phyloP scores from a whole-genome alignment of 2,797 vertebrate genomes.

The Enteromius fasciolatus region DNA sequence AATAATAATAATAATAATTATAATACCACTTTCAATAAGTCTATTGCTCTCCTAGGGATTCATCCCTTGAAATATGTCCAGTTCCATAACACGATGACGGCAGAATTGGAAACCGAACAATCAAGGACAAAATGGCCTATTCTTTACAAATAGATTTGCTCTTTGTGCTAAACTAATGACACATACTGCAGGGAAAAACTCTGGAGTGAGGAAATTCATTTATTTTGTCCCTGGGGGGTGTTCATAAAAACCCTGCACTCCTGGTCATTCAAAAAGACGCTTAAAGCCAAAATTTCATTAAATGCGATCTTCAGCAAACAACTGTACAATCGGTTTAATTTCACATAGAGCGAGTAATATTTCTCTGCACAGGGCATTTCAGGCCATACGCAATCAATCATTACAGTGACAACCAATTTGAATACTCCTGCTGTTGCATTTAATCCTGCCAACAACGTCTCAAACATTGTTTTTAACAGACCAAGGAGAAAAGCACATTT shows the following conservation, averaged over 20 bases:
- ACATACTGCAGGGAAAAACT: slow-evolving; percentile 5
- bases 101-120: slow-evolving; percentile 9
- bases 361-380: slow-evolving; percentile 16
- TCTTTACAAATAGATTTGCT: slow-evolving; percentile 22
- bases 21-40: slow-evolving; percentile 19
- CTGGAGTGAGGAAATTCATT: not conserved
- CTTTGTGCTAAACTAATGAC: not conserved
- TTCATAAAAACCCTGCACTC: not conserved
- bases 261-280: not conserved
- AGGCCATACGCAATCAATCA: slow-evolving; percentile 29
- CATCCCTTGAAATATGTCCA: not conserved
- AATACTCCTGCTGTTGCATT: slow-evolving; percentile 28
- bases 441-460: slow-evolving; percentile 7
- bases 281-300: slow-evolving; percentile 15
- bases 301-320: slow-evolving; percentile 13
- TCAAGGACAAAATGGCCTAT: not conserved
- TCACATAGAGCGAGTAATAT: not conserved
- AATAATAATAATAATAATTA: not conserved
- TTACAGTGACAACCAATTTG: slow-evolving; percentile 37
- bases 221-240: slow-evolving; percentile 7
- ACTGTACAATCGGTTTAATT: slow-evolving; percentile 5
- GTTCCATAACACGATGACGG: slow-evolving; percentile 5
- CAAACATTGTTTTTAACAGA: slow-evolving; percentile 20
- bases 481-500: not conserved
- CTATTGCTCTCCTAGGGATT: not conserved